These are phyloP conservation scores for Sycobia sp. DNA, from an alignment of 1,140 invertebrate genomes.

Conservation along the genomic window DNA sequence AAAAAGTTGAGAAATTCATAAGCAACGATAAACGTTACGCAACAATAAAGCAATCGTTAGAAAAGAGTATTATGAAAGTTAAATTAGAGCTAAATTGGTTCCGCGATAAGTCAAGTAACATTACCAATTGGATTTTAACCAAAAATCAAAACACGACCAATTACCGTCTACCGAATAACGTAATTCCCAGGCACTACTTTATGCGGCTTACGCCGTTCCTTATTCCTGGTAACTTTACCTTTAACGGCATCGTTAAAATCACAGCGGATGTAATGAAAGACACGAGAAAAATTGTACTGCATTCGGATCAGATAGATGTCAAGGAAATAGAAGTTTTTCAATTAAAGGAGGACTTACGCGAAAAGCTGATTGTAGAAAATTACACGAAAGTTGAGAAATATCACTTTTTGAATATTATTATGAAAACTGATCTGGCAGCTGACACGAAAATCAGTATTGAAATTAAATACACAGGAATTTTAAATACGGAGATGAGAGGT, in stretches of 20 bases:
- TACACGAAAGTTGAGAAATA: neutral
- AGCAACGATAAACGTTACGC: neutral
- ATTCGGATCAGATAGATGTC: constrained; percentile 47
- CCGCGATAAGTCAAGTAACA: neutral
- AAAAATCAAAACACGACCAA: constrained; percentile 7
- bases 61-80: constrained; percentile 31
- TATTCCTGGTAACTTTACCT: constrained; percentile 53
- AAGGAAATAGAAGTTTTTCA: neutral
- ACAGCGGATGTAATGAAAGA: constrained; percentile 49
- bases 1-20: constrained; percentile 38
- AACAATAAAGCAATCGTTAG: neutral
- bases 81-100: constrained; percentile 42
- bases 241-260: constrained; percentile 59
- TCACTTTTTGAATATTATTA: neutral
- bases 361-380: too few species aligned
- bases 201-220: constrained; percentile 24
- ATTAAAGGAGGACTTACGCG: too few species aligned
- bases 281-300: constrained; percentile 63
- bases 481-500: constrained; percentile 70
- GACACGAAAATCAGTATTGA: constrained; percentile 52
- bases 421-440: neutral
- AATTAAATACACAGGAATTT: constrained; percentile 62
- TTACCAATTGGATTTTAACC: constrained; percentile 34
- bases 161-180: constrained; percentile 41
- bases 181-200: constrained; percentile 41